A percentile compares a stretch with the other conserved stretches of the same genome.
Conservation (phyloP, 2,888 invertebrate genomes). For the Stenoptilia bipunctidactyla region DNA sequence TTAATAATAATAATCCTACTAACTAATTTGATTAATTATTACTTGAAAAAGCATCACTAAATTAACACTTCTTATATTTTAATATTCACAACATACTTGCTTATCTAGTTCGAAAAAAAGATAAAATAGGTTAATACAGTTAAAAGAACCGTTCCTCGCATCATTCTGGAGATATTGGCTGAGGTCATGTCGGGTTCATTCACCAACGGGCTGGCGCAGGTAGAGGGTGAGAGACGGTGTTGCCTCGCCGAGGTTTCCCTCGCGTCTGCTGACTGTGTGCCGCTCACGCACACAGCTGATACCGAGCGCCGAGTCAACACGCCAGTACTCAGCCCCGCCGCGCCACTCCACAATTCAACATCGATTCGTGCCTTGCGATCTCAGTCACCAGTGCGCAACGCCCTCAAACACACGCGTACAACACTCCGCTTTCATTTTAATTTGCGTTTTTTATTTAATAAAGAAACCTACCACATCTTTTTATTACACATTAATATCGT, state of each 20-base stretch:
- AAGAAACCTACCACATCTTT: too few relatives aligned
- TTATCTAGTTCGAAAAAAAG: too few relatives aligned
- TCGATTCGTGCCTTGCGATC: conserved; percentile 59
- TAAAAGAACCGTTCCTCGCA: too few relatives aligned
- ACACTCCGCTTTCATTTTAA: conserved; percentile 40
- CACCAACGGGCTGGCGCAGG: neutral
- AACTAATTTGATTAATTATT: too few relatives aligned
- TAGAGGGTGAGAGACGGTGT: conserved; percentile 15
- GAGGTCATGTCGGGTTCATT: conserved; percentile 33
- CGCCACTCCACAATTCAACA: conserved; percentile 59
- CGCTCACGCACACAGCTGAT: conserved; percentile 14
- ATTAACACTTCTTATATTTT: too few relatives aligned
- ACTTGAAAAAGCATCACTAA: too few relatives aligned
- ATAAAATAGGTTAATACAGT: too few relatives aligned
- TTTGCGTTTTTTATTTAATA: conserved; percentile 48
- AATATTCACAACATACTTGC: too few relatives aligned
- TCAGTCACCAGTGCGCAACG: conserved; percentile 69
- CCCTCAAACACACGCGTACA: conserved; percentile 51
- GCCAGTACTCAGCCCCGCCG: conserved; percentile 35
- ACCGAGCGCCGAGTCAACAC: conserved; percentile 19
- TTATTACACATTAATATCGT: conserved; percentile 21
- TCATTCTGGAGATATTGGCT: conserved; percentile 10
- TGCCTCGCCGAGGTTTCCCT: conserved; percentile 12
- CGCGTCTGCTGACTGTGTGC: conserved; percentile 28
- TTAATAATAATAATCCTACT: too few relatives aligned